phyloP scores from a whole-genome alignment of 2,888 invertebrate genomes.

The Quadriops clusia region DNA sequence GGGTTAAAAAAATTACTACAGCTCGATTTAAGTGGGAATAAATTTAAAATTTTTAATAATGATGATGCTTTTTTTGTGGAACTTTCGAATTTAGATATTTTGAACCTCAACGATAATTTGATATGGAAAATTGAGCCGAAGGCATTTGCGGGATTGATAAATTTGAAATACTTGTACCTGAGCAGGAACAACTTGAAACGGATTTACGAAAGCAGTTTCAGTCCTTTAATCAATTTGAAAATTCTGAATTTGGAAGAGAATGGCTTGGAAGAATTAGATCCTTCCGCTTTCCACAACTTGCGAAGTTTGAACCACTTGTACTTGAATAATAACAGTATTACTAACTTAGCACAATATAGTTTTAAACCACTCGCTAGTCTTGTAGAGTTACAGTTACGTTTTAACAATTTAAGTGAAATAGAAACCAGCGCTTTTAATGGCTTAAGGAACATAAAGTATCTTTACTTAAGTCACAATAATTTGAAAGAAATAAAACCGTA shows the following conservation, averaged over 20 bases:
- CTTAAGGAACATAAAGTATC: conserved; percentile 27
- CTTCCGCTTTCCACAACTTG: conserved; percentile 32
- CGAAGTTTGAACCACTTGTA: conserved; percentile 30
- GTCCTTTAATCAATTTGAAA: conserved; percentile 29
- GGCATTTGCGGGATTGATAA: conserved; percentile 31
- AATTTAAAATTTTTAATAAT: conserved; percentile 25
- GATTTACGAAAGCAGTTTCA: conserved; percentile 30
- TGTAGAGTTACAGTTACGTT: conserved; percentile 30
- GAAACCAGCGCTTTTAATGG: conserved; percentile 34
- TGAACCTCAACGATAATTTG: conserved; percentile 31
- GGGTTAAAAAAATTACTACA: conserved; percentile 29
- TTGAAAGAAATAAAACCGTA: conserved; percentile 30
- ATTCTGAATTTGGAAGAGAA: conserved; percentile 35
- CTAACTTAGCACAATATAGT: conserved; percentile 28
- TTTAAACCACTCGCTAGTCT: conserved; percentile 32
- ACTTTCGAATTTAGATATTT: conserved; percentile 30
- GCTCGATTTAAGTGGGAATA: conserved; percentile 29
- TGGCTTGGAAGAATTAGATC: conserved; percentile 30
- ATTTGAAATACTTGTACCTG: conserved; percentile 33
- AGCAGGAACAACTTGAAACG: conserved; percentile 33
- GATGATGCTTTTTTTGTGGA: conserved; percentile 33
- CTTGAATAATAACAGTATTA: conserved; percentile 33
- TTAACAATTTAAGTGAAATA: conserved; percentile 31
- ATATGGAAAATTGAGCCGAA: conserved; percentile 31
- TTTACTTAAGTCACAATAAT: conserved; percentile 34